phyloP scores from a whole-genome alignment of 35 echinoderm and acorn worm genomes.

The Eucidaris tribuloides region DNA sequence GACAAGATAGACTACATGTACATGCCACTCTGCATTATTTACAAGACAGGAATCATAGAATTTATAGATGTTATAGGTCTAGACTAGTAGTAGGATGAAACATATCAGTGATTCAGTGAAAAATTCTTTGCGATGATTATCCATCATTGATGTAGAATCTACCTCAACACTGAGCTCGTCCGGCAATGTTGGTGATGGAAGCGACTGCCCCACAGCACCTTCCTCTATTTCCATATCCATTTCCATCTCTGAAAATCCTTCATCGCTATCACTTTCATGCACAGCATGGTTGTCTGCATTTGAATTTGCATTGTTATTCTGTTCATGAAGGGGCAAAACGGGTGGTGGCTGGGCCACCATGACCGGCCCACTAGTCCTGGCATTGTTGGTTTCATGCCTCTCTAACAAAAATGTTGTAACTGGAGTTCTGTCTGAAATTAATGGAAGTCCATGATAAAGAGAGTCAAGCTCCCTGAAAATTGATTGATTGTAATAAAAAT shows the following conservation, averaged over 20 bases:
- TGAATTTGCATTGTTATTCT: neutral
- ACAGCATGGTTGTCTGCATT: neutral
- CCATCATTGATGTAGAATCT: too few relatives aligned
- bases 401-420: conserved; percentile 81
- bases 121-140: too few relatives aligned
- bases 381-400: conserved; percentile 54
- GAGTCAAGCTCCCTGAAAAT: conserved; percentile 62
- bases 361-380: conserved; percentile 13
- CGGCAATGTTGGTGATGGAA: neutral
- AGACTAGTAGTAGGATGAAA: too few relatives aligned
- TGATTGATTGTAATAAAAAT: too few relatives aligned
- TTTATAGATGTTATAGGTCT: too few relatives aligned
- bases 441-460: conserved; percentile 48
- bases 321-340: neutral
- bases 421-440: conserved; percentile 29
- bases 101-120: too few relatives aligned
- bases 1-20: too few relatives aligned
- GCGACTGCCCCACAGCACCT: conserved; percentile 9
- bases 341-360: conserved; percentile 10
- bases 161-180: conserved; percentile 21
- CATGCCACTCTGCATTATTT: too few relatives aligned
- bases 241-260: conserved; percentile 25
- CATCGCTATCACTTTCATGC: conserved; percentile 29
- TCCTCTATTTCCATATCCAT: neutral
- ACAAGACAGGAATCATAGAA: too few relatives aligned